phyloP scores from a whole-genome alignment of 2,797 vertebrate species.

The Apogon hyalosoma region DNA sequence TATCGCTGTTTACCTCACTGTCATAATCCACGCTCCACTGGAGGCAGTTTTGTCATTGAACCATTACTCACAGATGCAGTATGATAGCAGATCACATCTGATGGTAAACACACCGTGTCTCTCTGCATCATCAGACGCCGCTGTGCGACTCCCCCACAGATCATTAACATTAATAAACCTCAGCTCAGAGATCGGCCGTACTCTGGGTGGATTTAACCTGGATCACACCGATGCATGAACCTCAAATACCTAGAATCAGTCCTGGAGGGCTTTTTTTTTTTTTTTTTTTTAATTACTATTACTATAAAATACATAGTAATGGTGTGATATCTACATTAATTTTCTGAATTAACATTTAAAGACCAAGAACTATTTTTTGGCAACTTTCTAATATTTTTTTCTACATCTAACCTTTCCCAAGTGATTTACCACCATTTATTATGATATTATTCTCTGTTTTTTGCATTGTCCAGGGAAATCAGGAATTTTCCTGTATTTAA shows the following conservation, averaged over 20 bases:
- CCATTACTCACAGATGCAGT: constrained; percentile 55
- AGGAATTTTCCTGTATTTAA: too few species aligned
- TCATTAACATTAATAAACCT: constrained; percentile 31
- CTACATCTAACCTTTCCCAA: too few species aligned
- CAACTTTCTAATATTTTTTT: too few species aligned
- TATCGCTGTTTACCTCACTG: constrained; percentile 66
- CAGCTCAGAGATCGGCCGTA: constrained; percentile 1
- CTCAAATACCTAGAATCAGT: not conserved
- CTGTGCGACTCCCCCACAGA: not conserved
- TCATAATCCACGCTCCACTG: constrained; percentile 58
- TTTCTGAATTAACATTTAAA: too few species aligned
- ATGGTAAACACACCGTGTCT: constrained; percentile 36
- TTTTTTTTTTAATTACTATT: too few species aligned
- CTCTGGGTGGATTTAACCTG: not conserved
- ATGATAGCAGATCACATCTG: constrained; percentile 40
- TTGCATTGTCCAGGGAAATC: too few species aligned
- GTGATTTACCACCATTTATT: too few species aligned
- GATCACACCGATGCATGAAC: constrained; percentile 1
- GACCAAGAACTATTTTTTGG: too few species aligned
- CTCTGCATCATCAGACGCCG: not conserved
- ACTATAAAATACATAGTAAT: too few species aligned
- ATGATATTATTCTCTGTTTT: too few species aligned
- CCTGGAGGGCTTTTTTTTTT: too few species aligned
- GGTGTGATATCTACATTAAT: too few species aligned
- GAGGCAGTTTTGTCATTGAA: constrained; percentile 51